These are phyloP conservation scores for Ginglymostoma cirratum DNA, from an alignment of 2,113 vertebrate genomes.

Conservation along the genomic window DNA sequence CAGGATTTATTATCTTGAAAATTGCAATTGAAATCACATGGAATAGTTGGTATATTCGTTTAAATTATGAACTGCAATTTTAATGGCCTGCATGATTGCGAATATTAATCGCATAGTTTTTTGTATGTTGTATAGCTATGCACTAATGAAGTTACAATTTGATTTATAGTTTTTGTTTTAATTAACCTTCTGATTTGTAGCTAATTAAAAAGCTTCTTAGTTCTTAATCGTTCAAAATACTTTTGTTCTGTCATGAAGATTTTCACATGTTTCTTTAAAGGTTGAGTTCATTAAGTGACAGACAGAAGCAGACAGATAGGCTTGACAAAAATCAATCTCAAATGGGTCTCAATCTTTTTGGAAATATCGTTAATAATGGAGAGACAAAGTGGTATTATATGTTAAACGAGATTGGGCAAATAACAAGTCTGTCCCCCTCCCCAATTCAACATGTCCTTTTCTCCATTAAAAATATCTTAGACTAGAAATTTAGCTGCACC, in stretches of 20 bases:
- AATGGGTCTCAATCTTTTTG: not conserved
- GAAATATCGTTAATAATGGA: not conserved
- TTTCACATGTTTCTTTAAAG: not conserved
- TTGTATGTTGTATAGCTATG: not conserved
- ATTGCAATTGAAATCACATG: not conserved
- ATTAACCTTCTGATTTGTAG: not conserved
- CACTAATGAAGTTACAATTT: not conserved
- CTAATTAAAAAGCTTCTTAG: not conserved
- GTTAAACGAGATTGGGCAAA: not conserved
- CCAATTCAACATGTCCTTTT: not conserved
- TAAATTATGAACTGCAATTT: not conserved
- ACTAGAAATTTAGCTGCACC: not conserved
- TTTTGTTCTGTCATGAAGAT: not conserved
- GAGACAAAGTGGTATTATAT: not conserved
- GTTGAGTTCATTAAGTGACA: not conserved
- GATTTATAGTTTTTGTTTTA: not conserved
- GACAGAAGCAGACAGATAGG: not conserved
- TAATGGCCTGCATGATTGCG: not conserved
- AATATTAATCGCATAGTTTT: not conserved
- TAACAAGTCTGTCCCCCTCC: not conserved
- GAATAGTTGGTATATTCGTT: not conserved
- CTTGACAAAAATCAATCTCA: not conserved
- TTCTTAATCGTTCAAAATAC: not conserved
- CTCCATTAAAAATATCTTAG: not conserved
- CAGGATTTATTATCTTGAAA: not conserved